Evolutionary conservation across 2,888 invertebrate species (phyloP), one percentile per base, ranked within the genome.

Genomic region (Tricholauxania praeusta): DNA sequence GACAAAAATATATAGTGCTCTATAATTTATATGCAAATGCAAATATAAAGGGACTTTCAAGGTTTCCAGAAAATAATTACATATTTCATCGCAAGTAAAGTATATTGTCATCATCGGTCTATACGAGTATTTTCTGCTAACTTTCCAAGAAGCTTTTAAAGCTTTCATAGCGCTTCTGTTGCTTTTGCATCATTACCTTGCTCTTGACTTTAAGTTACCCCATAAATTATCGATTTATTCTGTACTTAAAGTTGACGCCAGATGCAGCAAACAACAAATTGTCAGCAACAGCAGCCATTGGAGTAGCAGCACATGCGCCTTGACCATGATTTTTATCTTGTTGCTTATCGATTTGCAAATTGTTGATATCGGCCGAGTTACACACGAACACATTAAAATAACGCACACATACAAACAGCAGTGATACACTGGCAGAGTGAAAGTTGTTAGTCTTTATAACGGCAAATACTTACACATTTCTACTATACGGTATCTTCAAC

Each of bases 121-220:
- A 39, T 10, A 8, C 10, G 10, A 39, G 39, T 39, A 10, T 39
- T 39, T 39, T 7, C 39, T 39, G 39, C 39, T 10, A 39, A 8
- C 39, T 39, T 39, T 39, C 39, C 39, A 39, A 39, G 8, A 10
- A 39, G 39, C 39, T 39, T 39, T 39, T 39, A 10, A 39, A 39
- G 39, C 39, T 39, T 39, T 39, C 39, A 39, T 39, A 39, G 39
- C 39, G 39, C 39, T 39, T 4, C 10, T 39, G 39, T 39, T 39
- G 10, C 39, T 39, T 39, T 39, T 39, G 48, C 57, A 59, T 51
- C 62, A 64, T 72, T 72, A 77, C 84, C 83, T 83, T 84, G 84
- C 85, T 84, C 84, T 85, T 84, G 84, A 84, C 84, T 83, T 79
- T 70, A 32, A 17, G 62, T 68, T 74, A 77, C 81, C 79, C 84